Percentiles rank a stretch among this genome's conserved stretches.
Evolutionary conservation across 2,888 invertebrate genomes (phyloP).

Genomic region (Phytoseiulus persimilis): DNA sequence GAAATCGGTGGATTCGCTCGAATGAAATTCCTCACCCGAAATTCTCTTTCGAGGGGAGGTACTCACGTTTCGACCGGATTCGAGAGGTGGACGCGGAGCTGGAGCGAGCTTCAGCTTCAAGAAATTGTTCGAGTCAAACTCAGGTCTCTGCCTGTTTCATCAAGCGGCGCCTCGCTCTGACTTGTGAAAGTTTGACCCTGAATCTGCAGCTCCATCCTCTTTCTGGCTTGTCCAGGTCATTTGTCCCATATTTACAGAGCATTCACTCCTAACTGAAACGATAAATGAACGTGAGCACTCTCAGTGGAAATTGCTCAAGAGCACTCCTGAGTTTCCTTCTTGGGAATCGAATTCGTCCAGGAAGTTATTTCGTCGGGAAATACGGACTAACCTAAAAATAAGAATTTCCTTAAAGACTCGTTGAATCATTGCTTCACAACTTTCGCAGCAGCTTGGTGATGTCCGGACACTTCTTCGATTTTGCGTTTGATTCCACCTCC

Average conservation of each 20-base stretch:
- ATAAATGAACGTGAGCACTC: neutral
- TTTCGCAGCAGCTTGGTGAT: slow-evolving; percentile 9
- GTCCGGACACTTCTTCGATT: slow-evolving; percentile 10
- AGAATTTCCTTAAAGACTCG: neutral
- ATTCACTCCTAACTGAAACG: neutral
- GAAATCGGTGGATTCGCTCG: neutral
- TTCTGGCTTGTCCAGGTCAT: neutral
- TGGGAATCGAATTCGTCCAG: too few relatives aligned
- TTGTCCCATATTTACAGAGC: neutral
- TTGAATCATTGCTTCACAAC: slow-evolving; percentile 18
- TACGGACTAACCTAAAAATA: neutral
- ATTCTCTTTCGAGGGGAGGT: neutral
- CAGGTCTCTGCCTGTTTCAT: neutral
- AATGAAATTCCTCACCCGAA: too few relatives aligned
- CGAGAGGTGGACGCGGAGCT: neutral
- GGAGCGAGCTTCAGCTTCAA: neutral
- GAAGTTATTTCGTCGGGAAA: too few relatives aligned
- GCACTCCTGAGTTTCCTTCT: too few relatives aligned
- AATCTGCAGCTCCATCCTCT: neutral
- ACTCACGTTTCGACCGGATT: neutral
- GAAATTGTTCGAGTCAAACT: neutral
- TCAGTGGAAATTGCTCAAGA: too few relatives aligned
- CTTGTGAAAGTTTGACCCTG: neutral
- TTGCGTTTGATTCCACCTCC: slow-evolving; percentile 17
- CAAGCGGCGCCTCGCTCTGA: neutral